phyloP scores from a whole-genome alignment of 2,888 invertebrate genomes.

The Caradrina kadenii region DNA sequence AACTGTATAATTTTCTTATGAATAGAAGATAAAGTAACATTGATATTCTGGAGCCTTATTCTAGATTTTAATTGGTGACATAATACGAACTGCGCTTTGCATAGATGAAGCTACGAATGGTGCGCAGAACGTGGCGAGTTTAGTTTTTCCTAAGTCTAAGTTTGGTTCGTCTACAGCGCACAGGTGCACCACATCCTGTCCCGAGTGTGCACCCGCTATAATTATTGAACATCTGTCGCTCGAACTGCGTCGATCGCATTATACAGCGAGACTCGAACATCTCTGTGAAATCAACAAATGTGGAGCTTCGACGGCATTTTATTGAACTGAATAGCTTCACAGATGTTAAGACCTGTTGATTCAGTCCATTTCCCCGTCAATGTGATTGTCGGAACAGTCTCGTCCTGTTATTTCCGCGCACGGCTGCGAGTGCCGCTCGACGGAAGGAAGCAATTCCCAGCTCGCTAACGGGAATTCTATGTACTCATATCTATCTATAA shows the following conservation, averaged over 20 bases:
- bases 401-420: slow-evolving; percentile 86
- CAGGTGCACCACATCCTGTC: slow-evolving; percentile 88
- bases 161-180: slow-evolving; percentile 75
- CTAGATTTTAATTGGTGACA: slow-evolving; percentile 13
- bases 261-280: slow-evolving; percentile 29
- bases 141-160: slow-evolving; percentile 80
- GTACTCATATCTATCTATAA: slow-evolving; percentile 35
- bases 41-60: slow-evolving; percentile 1
- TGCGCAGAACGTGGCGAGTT: slow-evolving; percentile 53
- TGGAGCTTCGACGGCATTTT: slow-evolving; percentile 28
- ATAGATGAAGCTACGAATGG: slow-evolving; percentile 37
- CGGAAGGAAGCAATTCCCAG: slow-evolving; percentile 89
- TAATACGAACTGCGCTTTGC: slow-evolving; percentile 25
- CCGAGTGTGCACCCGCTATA: slow-evolving; percentile 76
- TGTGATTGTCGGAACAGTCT: slow-evolving; percentile 81
- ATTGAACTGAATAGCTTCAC: slow-evolving; percentile 65
- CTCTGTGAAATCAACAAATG: slow-evolving; percentile 49
- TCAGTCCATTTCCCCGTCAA: slow-evolving; percentile 84
- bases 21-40: background rate
- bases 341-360: slow-evolving; percentile 82
- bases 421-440: slow-evolving; percentile 71
- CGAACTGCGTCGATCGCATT: slow-evolving; percentile 54
- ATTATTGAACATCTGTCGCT: slow-evolving; percentile 85
- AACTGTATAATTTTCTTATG: slow-evolving; percentile 6
- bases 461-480: slow-evolving; percentile 78